Percentiles rank a stretch among this genome's conserved stretches.
Conservation (phyloP, 2,888 invertebrate species). For the Tipula lateralis region DNA sequence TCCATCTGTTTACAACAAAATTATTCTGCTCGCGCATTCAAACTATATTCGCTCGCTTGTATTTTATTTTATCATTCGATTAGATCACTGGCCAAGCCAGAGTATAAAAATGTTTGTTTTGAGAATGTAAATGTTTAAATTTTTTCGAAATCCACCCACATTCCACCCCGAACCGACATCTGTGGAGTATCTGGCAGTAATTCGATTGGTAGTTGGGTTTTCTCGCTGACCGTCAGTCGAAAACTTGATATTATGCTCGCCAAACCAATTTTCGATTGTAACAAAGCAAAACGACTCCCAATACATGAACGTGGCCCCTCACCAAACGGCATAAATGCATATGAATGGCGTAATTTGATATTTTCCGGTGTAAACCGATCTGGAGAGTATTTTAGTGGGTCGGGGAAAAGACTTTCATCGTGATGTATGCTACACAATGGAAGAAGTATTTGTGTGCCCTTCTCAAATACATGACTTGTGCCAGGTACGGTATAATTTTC, state of each 20-base stretch:
- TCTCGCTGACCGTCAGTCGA: slow-evolving; percentile 37
- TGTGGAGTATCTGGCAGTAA: not conserved
- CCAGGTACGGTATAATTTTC: slow-evolving; percentile 34
- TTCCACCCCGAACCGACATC: slow-evolving; percentile 4
- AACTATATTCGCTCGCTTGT: no score
- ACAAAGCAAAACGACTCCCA: slow-evolving; percentile 37
- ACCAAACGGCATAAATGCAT: slow-evolving; percentile 35
- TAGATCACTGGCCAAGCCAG: no score
- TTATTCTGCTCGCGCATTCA: no score
- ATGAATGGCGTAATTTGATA: slow-evolving; percentile 48
- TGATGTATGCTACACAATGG: slow-evolving; percentile 56
- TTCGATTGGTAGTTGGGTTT: slow-evolving; percentile 32
- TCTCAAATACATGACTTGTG: slow-evolving; percentile 50
- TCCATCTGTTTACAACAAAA: no score
- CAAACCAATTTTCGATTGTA: slow-evolving; percentile 31
- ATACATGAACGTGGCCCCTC: slow-evolving; percentile 34
- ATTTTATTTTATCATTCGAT: no score
- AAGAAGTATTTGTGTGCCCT: slow-evolving; percentile 53
- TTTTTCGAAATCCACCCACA: slow-evolving; percentile 32
- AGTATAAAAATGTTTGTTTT: no score
- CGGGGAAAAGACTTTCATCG: slow-evolving; percentile 55
- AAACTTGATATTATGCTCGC: slow-evolving; percentile 30
- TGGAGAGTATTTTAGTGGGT: slow-evolving; percentile 56
- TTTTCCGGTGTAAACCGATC: slow-evolving; percentile 54
- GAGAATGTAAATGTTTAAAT: slow-evolving; percentile 36